Percentiles rank a stretch among this genome's conserved stretches.
Evolutionary conservation across 2,113 vertebrate genomes (phyloP).

Genomic region (Platycercus adscitus): DNA sequence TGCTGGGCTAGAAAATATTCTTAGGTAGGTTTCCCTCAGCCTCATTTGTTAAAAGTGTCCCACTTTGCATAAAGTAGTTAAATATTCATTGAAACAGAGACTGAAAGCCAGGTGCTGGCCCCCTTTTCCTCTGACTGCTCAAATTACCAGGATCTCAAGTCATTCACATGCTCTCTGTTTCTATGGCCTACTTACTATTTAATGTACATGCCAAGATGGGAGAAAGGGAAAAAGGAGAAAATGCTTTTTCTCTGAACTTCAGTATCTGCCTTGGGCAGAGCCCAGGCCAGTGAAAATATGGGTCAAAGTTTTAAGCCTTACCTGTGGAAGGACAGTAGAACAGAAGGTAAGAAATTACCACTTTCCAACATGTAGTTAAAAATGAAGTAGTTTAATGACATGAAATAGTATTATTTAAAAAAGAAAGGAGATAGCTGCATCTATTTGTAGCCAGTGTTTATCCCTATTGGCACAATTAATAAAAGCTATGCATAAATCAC

Average conservation of each 20-base stretch:
- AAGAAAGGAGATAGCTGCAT: constrained; percentile 60
- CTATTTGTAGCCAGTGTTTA: constrained; percentile 72
- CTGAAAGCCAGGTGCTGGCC: constrained; percentile 55
- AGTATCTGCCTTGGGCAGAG: neutral
- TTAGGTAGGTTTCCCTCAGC: constrained; percentile 33
- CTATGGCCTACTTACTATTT: constrained; percentile 57
- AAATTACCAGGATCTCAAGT: constrained; percentile 51
- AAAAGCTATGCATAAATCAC: constrained; percentile 76
- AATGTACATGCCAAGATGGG: neutral
- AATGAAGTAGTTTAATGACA: neutral
- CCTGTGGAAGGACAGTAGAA: neutral
- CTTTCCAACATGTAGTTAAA: neutral
- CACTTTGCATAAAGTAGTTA: constrained; percentile 60
- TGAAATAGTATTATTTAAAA: constrained; percentile 49
- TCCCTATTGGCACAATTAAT: constrained; percentile 75
- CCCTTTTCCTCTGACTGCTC: constrained; percentile 51
- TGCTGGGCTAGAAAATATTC: constrained; percentile 53
- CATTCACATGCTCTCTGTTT: constrained; percentile 17
- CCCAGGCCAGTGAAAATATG: neutral
- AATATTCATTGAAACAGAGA: constrained; percentile 62
- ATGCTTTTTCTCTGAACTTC: constrained; percentile 11
- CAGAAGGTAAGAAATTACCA: neutral
- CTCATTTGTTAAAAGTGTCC: constrained; percentile 44
- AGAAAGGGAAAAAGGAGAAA: constrained; percentile 32
- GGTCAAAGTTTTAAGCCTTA: neutral